Evolutionary conservation across 2,888 invertebrate genomes (phyloP).

Genomic region (Venustoraphidia nigricollis): DNA sequence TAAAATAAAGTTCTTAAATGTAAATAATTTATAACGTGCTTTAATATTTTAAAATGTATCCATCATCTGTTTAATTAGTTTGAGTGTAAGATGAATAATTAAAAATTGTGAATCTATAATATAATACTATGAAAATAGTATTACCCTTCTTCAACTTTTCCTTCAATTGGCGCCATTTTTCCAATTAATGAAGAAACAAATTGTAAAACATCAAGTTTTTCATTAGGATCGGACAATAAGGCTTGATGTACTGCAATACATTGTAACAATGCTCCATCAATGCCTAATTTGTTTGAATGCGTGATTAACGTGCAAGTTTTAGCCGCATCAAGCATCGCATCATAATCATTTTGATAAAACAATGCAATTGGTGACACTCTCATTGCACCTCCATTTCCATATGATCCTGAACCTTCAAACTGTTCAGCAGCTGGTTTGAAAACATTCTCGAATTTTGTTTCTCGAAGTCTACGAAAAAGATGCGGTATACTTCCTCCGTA

Average conservation of each 20-base stretch:
- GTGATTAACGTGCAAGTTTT: constrained; percentile 40
- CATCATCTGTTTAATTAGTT: no score
- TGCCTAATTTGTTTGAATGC: constrained; percentile 40
- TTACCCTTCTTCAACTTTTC: not conserved
- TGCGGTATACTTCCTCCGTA: constrained; percentile 45
- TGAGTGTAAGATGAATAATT: no score
- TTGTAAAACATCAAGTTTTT: constrained; percentile 28
- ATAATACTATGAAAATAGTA: no score
- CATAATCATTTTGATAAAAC: constrained; percentile 35
- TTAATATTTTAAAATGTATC: no score
- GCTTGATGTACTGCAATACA: constrained; percentile 41
- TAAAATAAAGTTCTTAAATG: no score
- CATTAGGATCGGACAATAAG: constrained; percentile 27
- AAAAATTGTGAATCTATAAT: no score
- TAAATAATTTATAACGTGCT: no score
- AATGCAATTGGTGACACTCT: constrained; percentile 49
- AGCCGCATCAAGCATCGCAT: constrained; percentile 32
- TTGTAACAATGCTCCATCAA: constrained; percentile 41
- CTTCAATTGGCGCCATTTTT: constrained; percentile 35
- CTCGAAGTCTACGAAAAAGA: constrained; percentile 37
- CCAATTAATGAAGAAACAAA: constrained; percentile 34
- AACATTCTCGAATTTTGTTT: constrained; percentile 37
- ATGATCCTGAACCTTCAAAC: constrained; percentile 52
- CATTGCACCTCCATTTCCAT: constrained; percentile 70
- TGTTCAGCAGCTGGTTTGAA: constrained; percentile 46